These are phyloP conservation scores for Cuniculus paca DNA, from an alignment of 2,797 vertebrate genomes.

Conservation along the genomic window DNA sequence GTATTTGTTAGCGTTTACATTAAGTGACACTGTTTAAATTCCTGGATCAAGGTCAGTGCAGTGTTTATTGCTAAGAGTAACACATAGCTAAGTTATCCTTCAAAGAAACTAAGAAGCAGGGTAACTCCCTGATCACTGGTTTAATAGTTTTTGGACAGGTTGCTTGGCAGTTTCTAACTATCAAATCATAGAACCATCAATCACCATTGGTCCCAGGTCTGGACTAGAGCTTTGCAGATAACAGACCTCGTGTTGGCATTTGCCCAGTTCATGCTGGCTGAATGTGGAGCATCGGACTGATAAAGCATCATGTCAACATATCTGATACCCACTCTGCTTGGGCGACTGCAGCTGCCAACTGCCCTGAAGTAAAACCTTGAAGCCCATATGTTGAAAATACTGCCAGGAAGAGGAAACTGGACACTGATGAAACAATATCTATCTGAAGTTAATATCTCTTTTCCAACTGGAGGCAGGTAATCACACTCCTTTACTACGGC, in stretches of 20 bases:
- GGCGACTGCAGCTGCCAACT: background rate
- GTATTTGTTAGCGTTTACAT: constrained; percentile 82
- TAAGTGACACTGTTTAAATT: constrained; percentile 85
- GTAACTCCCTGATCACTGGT: constrained; percentile 47
- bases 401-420: background rate
- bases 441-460: background rate
- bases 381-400: background rate
- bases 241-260: background rate
- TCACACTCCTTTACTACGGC: background rate
- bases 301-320: background rate
- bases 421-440: background rate
- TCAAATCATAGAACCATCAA: constrained; percentile 1
- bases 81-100: constrained; percentile 60
- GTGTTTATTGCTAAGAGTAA: constrained; percentile 78
- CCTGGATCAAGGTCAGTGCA: constrained; percentile 85
- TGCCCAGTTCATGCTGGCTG: background rate
- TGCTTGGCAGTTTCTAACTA: constrained; percentile 5
- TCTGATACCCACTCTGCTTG: background rate
- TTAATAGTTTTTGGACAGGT: constrained; percentile 65
- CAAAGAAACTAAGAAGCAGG: constrained; percentile 62
- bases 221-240: constrained; percentile 39
- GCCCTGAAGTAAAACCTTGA: background rate
- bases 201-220: background rate
- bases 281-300: background rate
- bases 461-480: background rate